These are phyloP conservation scores for Poeciliopsis infans DNA, from an alignment of 2,797 vertebrate species.

Conservation along the genomic window DNA sequence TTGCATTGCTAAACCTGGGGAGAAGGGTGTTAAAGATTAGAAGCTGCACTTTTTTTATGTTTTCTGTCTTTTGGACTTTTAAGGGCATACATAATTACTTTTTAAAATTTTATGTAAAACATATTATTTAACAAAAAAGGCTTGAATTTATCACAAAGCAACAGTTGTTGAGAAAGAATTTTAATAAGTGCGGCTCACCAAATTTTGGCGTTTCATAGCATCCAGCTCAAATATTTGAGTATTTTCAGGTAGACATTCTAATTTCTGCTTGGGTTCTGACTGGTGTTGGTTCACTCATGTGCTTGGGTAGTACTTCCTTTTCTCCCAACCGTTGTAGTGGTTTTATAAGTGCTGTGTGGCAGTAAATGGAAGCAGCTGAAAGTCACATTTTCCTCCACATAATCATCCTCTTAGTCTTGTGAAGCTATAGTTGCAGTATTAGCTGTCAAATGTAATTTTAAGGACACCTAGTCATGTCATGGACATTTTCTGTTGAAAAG, in stretches of 20 bases:
- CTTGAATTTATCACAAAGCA: neutral
- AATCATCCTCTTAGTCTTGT: neutral
- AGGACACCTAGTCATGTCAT: neutral
- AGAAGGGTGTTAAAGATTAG: conserved; percentile 16
- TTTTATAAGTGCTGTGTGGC: neutral
- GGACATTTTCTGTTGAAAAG: neutral
- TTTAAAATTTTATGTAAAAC: neutral
- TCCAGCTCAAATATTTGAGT: neutral
- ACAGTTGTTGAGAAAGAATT: neutral
- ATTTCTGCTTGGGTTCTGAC: neutral
- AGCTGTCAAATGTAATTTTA: neutral
- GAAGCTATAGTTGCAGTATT: neutral
- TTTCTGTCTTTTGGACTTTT: neutral
- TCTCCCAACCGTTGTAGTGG: neutral
- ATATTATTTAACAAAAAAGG: neutral
- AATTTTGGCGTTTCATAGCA: neutral
- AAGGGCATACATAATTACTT: neutral
- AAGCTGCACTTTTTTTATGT: conserved; percentile 21
- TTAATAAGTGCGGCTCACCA: neutral
- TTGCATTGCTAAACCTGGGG: conserved; percentile 6
- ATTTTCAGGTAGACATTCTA: neutral
- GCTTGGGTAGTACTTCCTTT: neutral
- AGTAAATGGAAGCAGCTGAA: neutral
- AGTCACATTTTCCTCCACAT: neutral
- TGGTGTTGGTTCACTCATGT: neutral